Base-by-base conservation (phyloP, 2,797 vertebrate genomes). In the Acanthurus leucopareius region DNA sequence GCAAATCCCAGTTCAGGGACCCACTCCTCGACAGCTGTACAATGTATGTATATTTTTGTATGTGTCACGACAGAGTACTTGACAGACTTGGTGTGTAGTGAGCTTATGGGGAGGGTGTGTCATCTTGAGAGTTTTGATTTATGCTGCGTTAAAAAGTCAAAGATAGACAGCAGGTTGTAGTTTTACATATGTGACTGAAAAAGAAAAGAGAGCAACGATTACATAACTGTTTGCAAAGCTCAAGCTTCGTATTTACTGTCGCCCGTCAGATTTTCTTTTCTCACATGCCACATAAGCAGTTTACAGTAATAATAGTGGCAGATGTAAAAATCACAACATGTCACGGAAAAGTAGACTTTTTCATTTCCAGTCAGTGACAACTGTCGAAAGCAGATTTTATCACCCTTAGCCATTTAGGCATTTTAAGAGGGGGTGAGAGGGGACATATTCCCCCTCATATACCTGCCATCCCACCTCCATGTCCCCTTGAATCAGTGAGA, bases 1-100 rank as follows among this genome's bases (percentile, higher is more conserved):
- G 87, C 79, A 85, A 86, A 74, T 77, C 60, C 53, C 48, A 35
- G 25, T 54, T 57, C 56, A 59, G 57, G 28, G 17, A 77, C 44
- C 71, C 51, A 44, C 58, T 65, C 74, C 44, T 58, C 40, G 56
- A 61, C 70, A 69, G 53, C 28, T 40, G 45, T 11, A 35, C 22
- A 56, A 56, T 69, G 20, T 64, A 62, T 69, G 44, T 58, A 10
- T 75, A 45, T 71, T 77, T 65, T 32, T 72, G 10, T 44, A 8
- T 51, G 35, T 57, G 65, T 76, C 56, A 74, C 67, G 59, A 65
- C 38, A 32, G 51, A 69, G n/a, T 20, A 19, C 56, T 65, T 53
- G 48, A 44, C 10, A 53, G 65, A 59, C 62, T 6, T 22, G 51
- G 17, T 49, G 48, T 63, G 54, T 25, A 17, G 35, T 49, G 19